Base-by-base conservation (phyloP, 1,140 invertebrate genomes). In the Drosophila biarmipes region DNA sequence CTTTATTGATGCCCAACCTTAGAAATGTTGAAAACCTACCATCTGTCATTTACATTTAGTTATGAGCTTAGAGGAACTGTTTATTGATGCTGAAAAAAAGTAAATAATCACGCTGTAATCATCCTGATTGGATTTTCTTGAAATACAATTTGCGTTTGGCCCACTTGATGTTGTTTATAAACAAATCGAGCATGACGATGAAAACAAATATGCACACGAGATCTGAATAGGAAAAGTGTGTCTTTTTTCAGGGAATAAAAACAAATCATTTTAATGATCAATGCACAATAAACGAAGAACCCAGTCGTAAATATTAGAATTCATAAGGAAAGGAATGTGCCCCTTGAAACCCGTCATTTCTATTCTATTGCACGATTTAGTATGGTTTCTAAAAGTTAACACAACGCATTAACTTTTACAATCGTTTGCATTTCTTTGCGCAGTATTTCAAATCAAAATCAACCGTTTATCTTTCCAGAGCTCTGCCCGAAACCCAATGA, bases 401-500 rank as follows among this genome's bases (percentile, higher is more conserved):
- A 14, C 19, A 21, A 6, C 4, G 6, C 2, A n/a, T 1, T 12
- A 15, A 10, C 12, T 12, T 12, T 43, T 21, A 24, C 21, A 24
- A 6, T 7, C 43, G 17, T 40, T 68, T 61, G 5, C 6, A 8
- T 14, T n/a, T 29, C 7, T 1, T 29, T 29, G 5, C 8, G 5
- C 1, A 2, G 12, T 59, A 31, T 29, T 11, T 12, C 19, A n/a
- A 46, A 63, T 40, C n/a, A 19, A 21, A 38, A 38, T 46, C 11
- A 19, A 29, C 17, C 0, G 8, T n/a, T 24, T 46, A 34, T 66
- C 48, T 51, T 84, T 67, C 15, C 31, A 97, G 96, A 98, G 89
- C 95, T 98, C 91, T 99, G 98, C 92, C 97, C 97, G 0, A 97
- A 97, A 90, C 90, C 95, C 24, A 97, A 97, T 90, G 93, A 95